phyloP scores from a whole-genome alignment of 1,140 invertebrate species.

The Heliconius eleuchia region DNA sequence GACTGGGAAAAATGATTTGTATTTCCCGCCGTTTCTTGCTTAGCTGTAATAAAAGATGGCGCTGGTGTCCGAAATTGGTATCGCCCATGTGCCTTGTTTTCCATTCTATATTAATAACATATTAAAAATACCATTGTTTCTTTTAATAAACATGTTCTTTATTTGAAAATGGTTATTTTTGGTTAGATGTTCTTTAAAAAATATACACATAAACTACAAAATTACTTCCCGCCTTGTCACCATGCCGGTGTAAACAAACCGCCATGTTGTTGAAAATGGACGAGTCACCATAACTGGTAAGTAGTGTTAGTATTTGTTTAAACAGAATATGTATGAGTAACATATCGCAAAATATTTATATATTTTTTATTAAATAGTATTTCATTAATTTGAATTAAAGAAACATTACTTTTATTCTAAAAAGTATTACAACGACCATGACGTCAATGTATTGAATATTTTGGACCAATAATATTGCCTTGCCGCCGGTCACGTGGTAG shows the following conservation, averaged over 20 bases:
- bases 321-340: not conserved
- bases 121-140: constrained; percentile 44
- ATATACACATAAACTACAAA: constrained; percentile 48
- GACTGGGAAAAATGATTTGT: constrained; percentile 2
- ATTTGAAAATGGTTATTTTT: constrained; percentile 49
- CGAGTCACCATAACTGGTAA: constrained; percentile 53
- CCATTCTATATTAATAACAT: constrained; percentile 44
- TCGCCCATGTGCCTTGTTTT: constrained; percentile 65
- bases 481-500: constrained; percentile 68
- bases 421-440: constrained; percentile 39
- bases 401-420: constrained; percentile 21
- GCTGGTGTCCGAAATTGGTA: constrained; percentile 51
- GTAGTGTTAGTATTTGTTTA: constrained; percentile 14
- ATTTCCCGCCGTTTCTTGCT: constrained; percentile 52
- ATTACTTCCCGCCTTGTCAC: constrained; percentile 73
- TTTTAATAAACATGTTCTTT: constrained; percentile 63
- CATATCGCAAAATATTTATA: constrained; percentile 14
- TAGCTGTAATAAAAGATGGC: constrained; percentile 48
- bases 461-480: constrained; percentile 59
- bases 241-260: constrained; percentile 82
- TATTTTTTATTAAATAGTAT: not conserved
- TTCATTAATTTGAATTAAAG: not conserved
- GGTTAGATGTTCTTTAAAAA: constrained; percentile 32
- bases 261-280: constrained; percentile 78
- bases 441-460: constrained; percentile 49